A percentile compares a stretch with the other conserved stretches of the same genome.
Conservation (phyloP, 2,797 vertebrate genomes). For the Eulemur coronatus region DNA sequence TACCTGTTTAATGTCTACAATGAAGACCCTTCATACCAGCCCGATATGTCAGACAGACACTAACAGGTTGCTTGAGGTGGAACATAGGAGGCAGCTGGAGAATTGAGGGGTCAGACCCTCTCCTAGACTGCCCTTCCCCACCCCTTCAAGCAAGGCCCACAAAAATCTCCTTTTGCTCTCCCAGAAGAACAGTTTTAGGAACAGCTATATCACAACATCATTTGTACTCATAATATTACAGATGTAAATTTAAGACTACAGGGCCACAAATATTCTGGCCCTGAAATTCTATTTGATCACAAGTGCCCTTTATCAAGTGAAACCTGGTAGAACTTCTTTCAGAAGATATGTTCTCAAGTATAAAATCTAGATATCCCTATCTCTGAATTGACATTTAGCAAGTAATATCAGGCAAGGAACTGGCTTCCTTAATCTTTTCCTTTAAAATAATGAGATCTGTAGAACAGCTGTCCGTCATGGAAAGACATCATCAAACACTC, state of each 20-base stretch:
- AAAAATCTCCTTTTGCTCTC: background rate
- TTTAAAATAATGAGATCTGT: slow-evolving; percentile 5
- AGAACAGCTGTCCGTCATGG: background rate
- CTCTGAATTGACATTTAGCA: background rate
- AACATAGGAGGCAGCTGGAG: background rate
- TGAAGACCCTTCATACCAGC: background rate
- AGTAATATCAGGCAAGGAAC: background rate
- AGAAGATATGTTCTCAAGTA: background rate
- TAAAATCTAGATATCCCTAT: background rate
- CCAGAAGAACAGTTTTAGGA: background rate
- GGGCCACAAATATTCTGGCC: background rate
- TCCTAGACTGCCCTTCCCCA: background rate
- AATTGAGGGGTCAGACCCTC: background rate
- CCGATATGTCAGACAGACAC: background rate
- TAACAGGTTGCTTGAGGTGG: fast-evolving
- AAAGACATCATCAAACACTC: background rate
- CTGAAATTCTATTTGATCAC: background rate
- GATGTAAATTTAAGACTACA: background rate
- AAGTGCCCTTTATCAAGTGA: background rate
- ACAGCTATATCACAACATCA: background rate
- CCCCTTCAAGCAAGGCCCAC: background rate
- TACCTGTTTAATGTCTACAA: background rate
- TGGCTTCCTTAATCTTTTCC: background rate
- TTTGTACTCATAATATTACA: no score
- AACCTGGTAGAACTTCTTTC: background rate